Conservation (phyloP, 2,113 vertebrate species). For the Microcebus jonahi region DNA sequence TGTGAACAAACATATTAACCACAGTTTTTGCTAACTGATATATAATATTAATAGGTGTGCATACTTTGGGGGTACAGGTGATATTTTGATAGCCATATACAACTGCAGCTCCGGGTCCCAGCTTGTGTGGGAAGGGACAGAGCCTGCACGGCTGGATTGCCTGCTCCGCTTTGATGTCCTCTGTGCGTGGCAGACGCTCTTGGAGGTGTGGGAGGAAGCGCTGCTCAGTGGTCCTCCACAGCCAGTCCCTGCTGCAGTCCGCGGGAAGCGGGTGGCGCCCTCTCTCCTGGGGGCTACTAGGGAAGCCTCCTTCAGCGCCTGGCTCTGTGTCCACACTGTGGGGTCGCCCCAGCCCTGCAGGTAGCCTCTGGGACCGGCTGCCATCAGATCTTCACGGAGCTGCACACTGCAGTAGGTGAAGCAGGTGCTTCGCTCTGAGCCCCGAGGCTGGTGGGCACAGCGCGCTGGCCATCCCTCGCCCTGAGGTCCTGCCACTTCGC, state of each 20-base stretch:
- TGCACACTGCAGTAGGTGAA: neutral
- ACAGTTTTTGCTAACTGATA: no score
- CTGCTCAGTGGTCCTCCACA: neutral
- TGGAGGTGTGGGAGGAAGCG: neutral
- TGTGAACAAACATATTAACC: neutral
- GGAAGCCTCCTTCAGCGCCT: neutral
- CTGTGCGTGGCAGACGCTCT: neutral
- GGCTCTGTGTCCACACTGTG: neutral
- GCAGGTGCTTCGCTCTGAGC: rapidly evolving
- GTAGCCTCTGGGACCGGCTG: neutral
- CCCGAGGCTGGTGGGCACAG: neutral
- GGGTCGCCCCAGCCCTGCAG: neutral
- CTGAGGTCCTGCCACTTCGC: neutral
- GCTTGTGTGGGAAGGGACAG: neutral
- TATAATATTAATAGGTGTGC: no score
- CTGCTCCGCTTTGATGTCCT: neutral
- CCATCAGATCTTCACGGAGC: neutral
- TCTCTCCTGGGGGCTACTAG: neutral
- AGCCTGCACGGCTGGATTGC: neutral
- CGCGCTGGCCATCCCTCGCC: neutral
- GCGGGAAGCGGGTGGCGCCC: neutral
- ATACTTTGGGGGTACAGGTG: no score
- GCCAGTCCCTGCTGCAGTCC: neutral
- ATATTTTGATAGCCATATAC: no score
- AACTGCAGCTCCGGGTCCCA: neutral